Evolutionary conservation across 2,113 vertebrate species (phyloP).

Genomic region (Gallinago paraguaiae): DNA sequence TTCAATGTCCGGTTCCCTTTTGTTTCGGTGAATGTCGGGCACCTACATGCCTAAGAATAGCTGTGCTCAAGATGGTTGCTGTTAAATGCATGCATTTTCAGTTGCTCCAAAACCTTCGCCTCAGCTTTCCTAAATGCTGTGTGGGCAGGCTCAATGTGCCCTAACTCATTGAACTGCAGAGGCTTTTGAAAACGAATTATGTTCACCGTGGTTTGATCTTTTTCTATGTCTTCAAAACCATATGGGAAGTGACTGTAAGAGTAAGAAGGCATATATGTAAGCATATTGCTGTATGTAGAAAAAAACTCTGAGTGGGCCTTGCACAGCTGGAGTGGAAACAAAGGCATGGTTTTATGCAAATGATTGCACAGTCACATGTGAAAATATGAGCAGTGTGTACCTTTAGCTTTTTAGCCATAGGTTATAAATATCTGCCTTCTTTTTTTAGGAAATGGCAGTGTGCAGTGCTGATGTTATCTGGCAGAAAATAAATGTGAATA

Average conservation of each 20-base stretch:
- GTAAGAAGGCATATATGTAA: neutral
- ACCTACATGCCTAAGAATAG: neutral
- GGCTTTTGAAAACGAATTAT: neutral
- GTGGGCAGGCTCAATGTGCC: neutral
- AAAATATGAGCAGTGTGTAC: neutral
- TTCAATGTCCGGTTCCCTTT: neutral
- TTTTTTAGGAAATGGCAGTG: neutral
- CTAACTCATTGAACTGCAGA: neutral
- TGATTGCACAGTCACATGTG: neutral
- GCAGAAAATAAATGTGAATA: neutral
- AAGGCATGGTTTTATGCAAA: neutral
- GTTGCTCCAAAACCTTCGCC: neutral
- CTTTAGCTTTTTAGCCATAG: neutral
- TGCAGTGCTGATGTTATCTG: neutral
- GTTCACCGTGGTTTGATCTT: neutral
- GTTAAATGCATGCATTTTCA: neutral
- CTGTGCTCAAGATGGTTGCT: neutral
- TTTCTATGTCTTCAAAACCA: neutral
- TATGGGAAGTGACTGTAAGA: neutral
- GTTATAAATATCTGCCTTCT: neutral
- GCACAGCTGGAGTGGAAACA: neutral
- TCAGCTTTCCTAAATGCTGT: neutral
- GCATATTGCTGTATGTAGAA: neutral
- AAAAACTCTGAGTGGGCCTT: neutral
- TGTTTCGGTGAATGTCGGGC: fast-evolving